Evolutionary conservation across 2,113 vertebrate genomes (phyloP), one percentile per base, ranked within the genome.

Genomic region (Tricholaema leucomelas): DNA sequence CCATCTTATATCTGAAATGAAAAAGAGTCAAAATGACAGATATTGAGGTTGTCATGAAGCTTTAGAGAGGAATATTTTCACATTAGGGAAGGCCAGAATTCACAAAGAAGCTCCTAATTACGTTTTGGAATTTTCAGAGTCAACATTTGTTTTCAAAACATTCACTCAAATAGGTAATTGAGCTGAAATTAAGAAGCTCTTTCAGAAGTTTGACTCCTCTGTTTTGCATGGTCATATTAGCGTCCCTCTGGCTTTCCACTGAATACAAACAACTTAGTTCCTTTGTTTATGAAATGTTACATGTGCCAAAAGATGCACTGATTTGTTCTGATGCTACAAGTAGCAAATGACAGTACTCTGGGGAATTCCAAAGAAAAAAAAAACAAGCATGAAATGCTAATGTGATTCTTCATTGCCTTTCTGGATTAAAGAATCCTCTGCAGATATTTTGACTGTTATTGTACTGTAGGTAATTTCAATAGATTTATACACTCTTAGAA

Each of bases 211-310:
- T 90, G 82, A 94, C 65, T 81, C 33, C 25, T 71, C 58, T 90
- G 92, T 90, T 95, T 93, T 81, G n/a, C 23, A 59, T 73, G 61
- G 85, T 31, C 79, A 46, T 91, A 20, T 85, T 85, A 83, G 65
- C 71, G 88, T 95, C 94, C 92, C 89, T 83, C 85, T 94, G 89
- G 92, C 93, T 92, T 92, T 91, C 81, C 0, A 1, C 67, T 85
- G 90, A 91, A 95, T 82, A 78, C 30, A 85, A 93, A 92, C 91
- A 83, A 75, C 88, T 78, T 77, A 66, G 60, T 81, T 94, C 82
- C 70, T 95, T 94, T 96, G 94, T 96, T 93, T 94, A 87, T 85
- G 73, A 91, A 88, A 81, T 92, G 79, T 81, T 96, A 88, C 87
- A 78, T 80, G 88, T 87, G 61, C 82, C 83, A 91, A 82, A 90